Conservation (phyloP, 2,113 vertebrate species). For the Catagonus wagneri region DNA sequence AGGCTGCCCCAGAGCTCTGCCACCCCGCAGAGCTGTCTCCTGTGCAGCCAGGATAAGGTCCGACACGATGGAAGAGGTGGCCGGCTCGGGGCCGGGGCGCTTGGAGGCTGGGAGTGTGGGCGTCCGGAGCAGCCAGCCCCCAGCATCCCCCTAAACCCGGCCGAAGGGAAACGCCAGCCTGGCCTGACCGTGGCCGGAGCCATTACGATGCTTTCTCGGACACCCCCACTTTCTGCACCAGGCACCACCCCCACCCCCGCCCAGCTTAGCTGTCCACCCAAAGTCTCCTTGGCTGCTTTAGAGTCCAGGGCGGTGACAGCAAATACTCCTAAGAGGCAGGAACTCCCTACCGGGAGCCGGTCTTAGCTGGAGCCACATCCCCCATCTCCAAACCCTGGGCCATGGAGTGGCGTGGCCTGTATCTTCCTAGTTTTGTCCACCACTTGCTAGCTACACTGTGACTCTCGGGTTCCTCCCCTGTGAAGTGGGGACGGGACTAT, state of each 20-base stretch:
- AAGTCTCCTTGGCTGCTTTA: neutral
- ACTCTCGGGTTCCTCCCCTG: neutral
- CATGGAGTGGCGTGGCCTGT: fast-evolving
- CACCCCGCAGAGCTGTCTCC: neutral
- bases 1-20: neutral
- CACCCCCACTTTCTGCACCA: neutral
- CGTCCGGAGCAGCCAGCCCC: neutral
- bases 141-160: neutral
- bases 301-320: fast-evolving
- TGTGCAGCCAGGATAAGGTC: neutral
- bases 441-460: neutral
- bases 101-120: neutral
- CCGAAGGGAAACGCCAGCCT: neutral
- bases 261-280: neutral
- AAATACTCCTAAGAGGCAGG: neutral
- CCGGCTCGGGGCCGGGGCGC: neutral
- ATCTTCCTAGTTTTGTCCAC: neutral
- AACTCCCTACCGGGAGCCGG: neutral
- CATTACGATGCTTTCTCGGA: neutral
- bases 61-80: neutral
- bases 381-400: neutral
- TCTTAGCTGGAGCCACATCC: neutral
- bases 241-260: neutral
- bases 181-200: neutral
- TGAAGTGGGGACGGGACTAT: neutral